Conservation (phyloP, 1,140 invertebrate species). For the Neoseiulus cucumeris region DNA sequence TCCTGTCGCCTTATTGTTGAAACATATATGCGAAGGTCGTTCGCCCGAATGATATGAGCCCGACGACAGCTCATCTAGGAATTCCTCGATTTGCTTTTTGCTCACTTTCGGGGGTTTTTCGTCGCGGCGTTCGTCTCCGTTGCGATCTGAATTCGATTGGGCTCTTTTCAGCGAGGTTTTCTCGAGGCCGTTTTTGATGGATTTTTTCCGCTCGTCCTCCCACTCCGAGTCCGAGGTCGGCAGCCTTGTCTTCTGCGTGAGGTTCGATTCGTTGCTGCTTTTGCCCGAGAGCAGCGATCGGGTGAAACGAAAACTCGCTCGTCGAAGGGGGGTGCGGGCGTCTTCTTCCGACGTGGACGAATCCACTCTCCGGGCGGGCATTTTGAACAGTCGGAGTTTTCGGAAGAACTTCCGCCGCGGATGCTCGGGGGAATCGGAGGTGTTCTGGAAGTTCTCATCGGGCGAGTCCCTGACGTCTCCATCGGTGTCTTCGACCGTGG, state of each 20-base stretch:
- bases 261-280: constrained; percentile 8
- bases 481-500: not conserved
- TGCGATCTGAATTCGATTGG: not conserved
- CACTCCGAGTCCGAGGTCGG: not conserved
- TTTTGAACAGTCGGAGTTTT: not conserved
- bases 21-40: not conserved
- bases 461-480: not conserved
- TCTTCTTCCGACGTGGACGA: not conserved
- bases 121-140: not conserved
- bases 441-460: not conserved
- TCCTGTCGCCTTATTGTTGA: constrained; percentile 4
- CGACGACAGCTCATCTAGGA: constrained; percentile 3
- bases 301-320: not conserved
- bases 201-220: not conserved
- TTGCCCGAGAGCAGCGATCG: not conserved
- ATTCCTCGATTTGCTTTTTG: constrained; percentile 10
- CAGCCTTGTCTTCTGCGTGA: not conserved
- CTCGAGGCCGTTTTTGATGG: not conserved
- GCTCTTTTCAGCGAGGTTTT: not conserved
- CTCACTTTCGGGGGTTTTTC: not conserved
- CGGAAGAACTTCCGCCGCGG: constrained; percentile 8
- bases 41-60: constrained; percentile 6
- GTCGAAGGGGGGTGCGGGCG: not conserved
- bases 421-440: not conserved
- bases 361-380: constrained; percentile 7